Percentiles rank a stretch among this genome's conserved stretches.
phyloP scores from a whole-genome alignment of 2,113 vertebrate species.

The Dolichotis patagonum region DNA sequence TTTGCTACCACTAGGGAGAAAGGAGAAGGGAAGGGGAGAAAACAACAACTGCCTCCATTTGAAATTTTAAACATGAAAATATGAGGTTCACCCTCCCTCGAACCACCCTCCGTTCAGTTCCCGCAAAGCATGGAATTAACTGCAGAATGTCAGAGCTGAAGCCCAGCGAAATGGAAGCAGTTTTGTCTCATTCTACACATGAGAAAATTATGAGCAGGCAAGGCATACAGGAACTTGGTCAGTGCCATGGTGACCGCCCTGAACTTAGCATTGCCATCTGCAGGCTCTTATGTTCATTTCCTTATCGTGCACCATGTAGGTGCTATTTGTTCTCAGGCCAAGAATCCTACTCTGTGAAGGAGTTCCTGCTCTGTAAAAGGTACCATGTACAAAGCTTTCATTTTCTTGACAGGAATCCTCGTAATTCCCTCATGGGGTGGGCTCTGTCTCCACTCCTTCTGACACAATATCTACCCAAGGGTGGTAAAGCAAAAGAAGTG shows the following conservation, averaged over 20 bases:
- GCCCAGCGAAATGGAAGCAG: background rate
- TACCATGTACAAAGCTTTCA: background rate
- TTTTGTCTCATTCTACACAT: background rate
- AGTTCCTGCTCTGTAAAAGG: background rate
- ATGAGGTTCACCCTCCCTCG: background rate
- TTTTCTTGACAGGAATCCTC: background rate
- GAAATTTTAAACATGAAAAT: conserved; percentile 71
- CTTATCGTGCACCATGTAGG: background rate
- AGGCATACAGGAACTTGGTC: background rate
- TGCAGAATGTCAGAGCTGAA: background rate
- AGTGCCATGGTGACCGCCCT: background rate
- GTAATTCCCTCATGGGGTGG: fast-evolving
- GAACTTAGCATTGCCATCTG: background rate
- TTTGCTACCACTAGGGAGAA: conserved; percentile 53
- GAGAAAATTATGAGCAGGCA: background rate
- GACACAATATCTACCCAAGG: fast-evolving
- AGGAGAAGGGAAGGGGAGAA: conserved; percentile 43
- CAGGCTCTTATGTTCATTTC: too few relatives aligned
- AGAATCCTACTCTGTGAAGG: background rate
- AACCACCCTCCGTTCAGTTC: background rate
- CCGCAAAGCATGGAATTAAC: background rate
- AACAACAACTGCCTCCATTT: conserved; percentile 68
- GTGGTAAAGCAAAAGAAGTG: background rate
- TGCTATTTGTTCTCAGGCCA: background rate
- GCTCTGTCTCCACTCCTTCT: background rate